Evolutionary conservation across 2,888 invertebrate genomes (phyloP), one percentile per base, ranked within the genome.

Genomic region (Oligia fasciuncula): DNA sequence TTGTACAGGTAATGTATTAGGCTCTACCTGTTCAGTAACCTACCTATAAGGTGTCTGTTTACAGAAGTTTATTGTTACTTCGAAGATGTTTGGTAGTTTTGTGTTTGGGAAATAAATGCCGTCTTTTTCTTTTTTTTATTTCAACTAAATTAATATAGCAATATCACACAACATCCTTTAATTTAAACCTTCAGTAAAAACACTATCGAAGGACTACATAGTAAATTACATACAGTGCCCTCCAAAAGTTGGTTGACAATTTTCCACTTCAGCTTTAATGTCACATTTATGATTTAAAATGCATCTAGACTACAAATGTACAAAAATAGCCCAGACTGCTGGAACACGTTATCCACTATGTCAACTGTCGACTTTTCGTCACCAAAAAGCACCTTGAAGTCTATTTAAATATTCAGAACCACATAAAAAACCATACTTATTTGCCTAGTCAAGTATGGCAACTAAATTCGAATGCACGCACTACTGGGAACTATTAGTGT

Each of bases 1-100:
- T 79, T 79, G 69, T 43, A 76, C 90, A 89, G 90, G 90, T 90
- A 81, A 83, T 49, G 49, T 60, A 73, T 70, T 76, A 79, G 75
- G 81, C 60, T 73, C 65, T 85, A 88, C 83, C 81, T 88, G 87
- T 78, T 66, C 74, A 66, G 62, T 84, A 62, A 73, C 49, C 68
- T 76, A 66, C 79, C 54, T 83, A 77, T 80, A 40, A 23, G 72
- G 71, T 72, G 49, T 63, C 13, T 14, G 70, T 57, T 65, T 14
- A 35, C 29, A 13, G 40, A 67, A 63, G 60, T 40, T 79, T 65
- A 84, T 84, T 75, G 75, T n/a, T 54, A 49, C 29, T 46, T 23
- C 4, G 2, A 19, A 54, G 63, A 29, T 35, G 17, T 17, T 72
- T 17, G 17, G 11, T 43, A 1, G 43, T 57, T 35, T 23, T 46